These are phyloP conservation scores for Tichodroma muraria DNA, from an alignment of 2,113 vertebrate genomes.

Conservation along the genomic window DNA sequence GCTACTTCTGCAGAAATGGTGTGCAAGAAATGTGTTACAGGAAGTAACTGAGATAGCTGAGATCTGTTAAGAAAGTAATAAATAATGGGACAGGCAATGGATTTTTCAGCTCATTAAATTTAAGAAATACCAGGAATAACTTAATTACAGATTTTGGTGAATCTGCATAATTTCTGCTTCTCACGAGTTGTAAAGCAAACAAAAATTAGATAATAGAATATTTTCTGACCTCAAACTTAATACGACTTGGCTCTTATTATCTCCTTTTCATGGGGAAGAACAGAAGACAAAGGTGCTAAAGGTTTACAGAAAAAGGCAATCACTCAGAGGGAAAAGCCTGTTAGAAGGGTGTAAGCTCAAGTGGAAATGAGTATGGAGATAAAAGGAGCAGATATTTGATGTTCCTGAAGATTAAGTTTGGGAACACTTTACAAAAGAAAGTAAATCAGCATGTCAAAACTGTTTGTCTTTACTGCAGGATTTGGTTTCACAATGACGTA, in stretches of 20 bases:
- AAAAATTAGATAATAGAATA: not conserved
- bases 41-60: not conserved
- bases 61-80: not conserved
- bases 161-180: not conserved
- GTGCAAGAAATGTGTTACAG: not conserved
- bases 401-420: not conserved
- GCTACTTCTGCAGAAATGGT: not conserved
- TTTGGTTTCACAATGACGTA: not conserved
- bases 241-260: not conserved
- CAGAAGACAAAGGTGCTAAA: not conserved
- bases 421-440: not conserved
- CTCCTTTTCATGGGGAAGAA: not conserved
- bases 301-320: not conserved
- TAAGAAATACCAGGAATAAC: not conserved
- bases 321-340: not conserved
- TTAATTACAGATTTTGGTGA: not conserved
- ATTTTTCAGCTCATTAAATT: not conserved
- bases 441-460: not conserved
- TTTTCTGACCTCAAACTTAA: not conserved
- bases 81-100: not conserved
- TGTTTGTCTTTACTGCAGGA: not conserved
- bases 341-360: not conserved
- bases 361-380: not conserved
- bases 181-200: not conserved
- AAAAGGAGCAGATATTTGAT: not conserved